A percentile compares a stretch with the other conserved stretches of the same genome.
These are phyloP conservation scores for Homalodisca vitripennis DNA, from an alignment of 1,140 invertebrate species.

Conservation along the genomic window DNA sequence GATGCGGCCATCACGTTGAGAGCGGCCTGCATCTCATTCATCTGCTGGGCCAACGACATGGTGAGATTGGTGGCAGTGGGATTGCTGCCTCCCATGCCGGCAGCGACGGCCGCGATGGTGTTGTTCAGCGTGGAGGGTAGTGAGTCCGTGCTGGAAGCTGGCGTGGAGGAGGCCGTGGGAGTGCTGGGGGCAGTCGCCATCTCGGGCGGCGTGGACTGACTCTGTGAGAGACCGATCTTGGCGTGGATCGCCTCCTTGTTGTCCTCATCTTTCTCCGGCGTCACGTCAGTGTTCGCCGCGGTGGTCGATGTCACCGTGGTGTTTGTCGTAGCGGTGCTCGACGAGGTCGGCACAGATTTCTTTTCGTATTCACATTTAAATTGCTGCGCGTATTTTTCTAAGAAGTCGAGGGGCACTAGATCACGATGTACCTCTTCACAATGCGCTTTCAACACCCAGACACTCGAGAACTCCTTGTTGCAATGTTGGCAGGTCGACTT, in stretches of 20 bases:
- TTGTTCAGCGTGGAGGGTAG: conserved; percentile 51
- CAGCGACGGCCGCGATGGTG: conserved; percentile 48
- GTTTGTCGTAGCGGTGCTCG: conserved; percentile 56
- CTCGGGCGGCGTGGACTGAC: conserved; percentile 51
- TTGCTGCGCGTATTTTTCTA: conserved; percentile 89
- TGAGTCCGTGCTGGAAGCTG: conserved; percentile 61
- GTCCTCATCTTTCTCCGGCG: conserved; percentile 58
- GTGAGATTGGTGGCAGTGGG: conserved; percentile 45
- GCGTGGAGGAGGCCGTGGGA: conserved; percentile 57
- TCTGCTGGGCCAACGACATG: conserved; percentile 70
- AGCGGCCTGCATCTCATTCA: conserved; percentile 82
- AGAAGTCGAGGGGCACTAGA: conserved; percentile 81
- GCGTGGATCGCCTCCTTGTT: conserved; percentile 49
- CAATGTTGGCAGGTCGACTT: conserved; percentile 86
- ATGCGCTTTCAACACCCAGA: conserved; percentile 94
- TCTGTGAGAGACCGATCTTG: conserved; percentile 43
- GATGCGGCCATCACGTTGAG: conserved; percentile 77
- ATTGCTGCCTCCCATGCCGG: conserved; percentile 33
- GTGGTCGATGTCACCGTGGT: conserved; percentile 52
- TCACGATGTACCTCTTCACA: conserved; percentile 93
- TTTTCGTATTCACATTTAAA: conserved; percentile 85
- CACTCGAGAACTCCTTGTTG: conserved; percentile 91
- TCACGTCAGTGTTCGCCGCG: conserved; percentile 46
- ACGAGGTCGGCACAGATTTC: conserved; percentile 69
- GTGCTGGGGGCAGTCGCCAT: conserved; percentile 58